phyloP scores from a whole-genome alignment of 2,888 invertebrate species.

The Merodon equestris region DNA sequence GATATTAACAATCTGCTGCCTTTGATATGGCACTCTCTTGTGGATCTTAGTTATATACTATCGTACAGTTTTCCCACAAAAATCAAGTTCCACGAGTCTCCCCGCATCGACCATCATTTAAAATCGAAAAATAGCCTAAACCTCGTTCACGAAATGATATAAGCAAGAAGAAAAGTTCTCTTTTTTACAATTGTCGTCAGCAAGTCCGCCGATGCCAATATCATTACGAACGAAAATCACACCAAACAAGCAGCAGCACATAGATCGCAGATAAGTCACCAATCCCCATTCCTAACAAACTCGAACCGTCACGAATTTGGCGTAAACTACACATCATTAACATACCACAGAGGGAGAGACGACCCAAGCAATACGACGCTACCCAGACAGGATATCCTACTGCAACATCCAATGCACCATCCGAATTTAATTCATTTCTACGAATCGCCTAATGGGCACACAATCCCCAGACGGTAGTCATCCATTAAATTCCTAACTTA shows the following conservation, averaged over 20 bases:
- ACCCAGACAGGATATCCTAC: conserved; percentile 56
- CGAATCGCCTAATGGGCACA: conserved; percentile 64
- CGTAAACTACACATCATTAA: conserved; percentile 66
- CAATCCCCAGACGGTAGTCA: conserved; percentile 1
- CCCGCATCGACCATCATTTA: no score
- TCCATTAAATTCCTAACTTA: conserved; percentile 57
- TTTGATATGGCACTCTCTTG: no score
- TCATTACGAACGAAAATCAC: neutral
- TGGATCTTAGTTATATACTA: no score
- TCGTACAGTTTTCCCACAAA: no score
- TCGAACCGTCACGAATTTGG: conserved; percentile 62
- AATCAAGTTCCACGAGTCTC: no score
- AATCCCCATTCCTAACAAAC: conserved; percentile 55
- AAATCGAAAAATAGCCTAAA: no score
- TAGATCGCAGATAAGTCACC: conserved; percentile 60
- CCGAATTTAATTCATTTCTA: conserved; percentile 58
- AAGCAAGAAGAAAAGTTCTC: no score
- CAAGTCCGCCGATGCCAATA: no score
- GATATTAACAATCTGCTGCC: no score
- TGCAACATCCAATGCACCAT: neutral
- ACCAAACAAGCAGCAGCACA: conserved; percentile 12
- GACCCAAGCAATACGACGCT: no score
- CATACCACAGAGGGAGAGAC: conserved; percentile 45
- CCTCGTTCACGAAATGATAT: no score
- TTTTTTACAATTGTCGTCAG: no score